phyloP scores from a whole-genome alignment of 2,888 invertebrate species.

The Lomographa bimaculata region DNA sequence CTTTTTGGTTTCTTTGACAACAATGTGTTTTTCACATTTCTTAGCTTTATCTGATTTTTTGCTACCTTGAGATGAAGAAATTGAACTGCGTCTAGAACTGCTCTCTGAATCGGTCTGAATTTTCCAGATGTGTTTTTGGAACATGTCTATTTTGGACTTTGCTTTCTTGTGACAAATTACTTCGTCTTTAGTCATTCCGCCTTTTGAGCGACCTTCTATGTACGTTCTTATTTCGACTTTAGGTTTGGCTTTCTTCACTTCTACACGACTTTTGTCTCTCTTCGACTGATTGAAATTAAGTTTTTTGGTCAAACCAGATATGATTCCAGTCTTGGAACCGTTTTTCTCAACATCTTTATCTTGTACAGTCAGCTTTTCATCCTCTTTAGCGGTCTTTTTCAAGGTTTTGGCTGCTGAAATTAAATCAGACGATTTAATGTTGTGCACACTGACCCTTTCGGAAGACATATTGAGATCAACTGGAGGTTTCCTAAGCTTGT shows the following conservation, averaged over 20 bases:
- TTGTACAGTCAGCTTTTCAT: constrained; percentile 27
- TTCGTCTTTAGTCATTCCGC: constrained; percentile 65
- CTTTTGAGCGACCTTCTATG: constrained; percentile 59
- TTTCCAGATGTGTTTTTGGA: constrained; percentile 73
- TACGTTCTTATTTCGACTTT: constrained; percentile 75
- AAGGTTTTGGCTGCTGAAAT: constrained; percentile 57
- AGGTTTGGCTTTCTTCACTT: constrained; percentile 51
- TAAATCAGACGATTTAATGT: constrained; percentile 61
- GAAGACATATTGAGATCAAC: constrained; percentile 30
- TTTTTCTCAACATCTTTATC: constrained; percentile 42
- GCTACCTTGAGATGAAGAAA: constrained; percentile 59
- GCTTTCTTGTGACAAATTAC: constrained; percentile 72
- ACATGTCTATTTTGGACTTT: constrained; percentile 75
- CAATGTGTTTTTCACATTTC: constrained; percentile 39
- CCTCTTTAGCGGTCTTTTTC: constrained; percentile 46
- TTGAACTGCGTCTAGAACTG: constrained; percentile 63
- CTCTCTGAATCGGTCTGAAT: constrained; percentile 68
- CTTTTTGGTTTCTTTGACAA: constrained; percentile 64
- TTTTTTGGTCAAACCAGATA: constrained; percentile 65
- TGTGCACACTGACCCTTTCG: constrained; percentile 62
- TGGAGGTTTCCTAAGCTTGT: constrained; percentile 51
- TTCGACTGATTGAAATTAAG: constrained; percentile 67
- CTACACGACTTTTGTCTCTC: constrained; percentile 53
- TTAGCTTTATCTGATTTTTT: constrained; percentile 41
- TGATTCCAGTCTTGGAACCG: constrained; percentile 55